Conservation (phyloP, 2,888 invertebrate species). For the Lamellibrachia satsuma region DNA sequence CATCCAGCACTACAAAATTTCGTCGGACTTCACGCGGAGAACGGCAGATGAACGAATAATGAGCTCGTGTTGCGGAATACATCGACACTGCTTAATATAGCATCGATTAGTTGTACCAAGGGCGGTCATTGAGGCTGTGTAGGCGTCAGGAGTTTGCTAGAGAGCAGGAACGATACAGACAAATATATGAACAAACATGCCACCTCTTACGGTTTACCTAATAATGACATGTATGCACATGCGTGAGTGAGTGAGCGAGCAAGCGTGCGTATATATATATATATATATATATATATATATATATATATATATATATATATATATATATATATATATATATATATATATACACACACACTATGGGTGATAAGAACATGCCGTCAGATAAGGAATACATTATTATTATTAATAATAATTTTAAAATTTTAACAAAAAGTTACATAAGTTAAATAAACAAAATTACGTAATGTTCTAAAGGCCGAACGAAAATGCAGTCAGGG, state of each 20-base stretch:
- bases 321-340: constrained; percentile 24
- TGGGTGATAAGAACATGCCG: not conserved
- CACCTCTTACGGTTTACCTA: too few relatives aligned
- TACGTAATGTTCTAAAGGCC: too few relatives aligned
- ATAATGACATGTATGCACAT: too few relatives aligned
- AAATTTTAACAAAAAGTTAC: too few relatives aligned
- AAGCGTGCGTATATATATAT: constrained; percentile 21
- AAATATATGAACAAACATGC: not conserved
- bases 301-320: too few relatives aligned
- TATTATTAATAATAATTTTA: too few relatives aligned
- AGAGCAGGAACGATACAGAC: not conserved
- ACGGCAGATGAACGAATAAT: not conserved
- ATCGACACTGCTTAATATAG: not conserved
- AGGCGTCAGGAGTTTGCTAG: not conserved
- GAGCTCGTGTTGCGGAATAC: not conserved
- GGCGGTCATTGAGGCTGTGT: not conserved
- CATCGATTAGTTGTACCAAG: not conserved
- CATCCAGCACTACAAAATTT: not conserved
- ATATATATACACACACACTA: constrained; percentile 17
- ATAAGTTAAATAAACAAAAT: too few relatives aligned
- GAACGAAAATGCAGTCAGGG: not conserved
- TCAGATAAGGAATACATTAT: too few relatives aligned
- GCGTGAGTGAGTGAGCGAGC: too few relatives aligned
- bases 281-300: not conserved
- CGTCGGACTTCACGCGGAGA: not conserved